Percentiles rank a stretch among this genome's conserved stretches.
phyloP scores from a whole-genome alignment of 2,888 invertebrate genomes.

The Agrypnus murinus region DNA sequence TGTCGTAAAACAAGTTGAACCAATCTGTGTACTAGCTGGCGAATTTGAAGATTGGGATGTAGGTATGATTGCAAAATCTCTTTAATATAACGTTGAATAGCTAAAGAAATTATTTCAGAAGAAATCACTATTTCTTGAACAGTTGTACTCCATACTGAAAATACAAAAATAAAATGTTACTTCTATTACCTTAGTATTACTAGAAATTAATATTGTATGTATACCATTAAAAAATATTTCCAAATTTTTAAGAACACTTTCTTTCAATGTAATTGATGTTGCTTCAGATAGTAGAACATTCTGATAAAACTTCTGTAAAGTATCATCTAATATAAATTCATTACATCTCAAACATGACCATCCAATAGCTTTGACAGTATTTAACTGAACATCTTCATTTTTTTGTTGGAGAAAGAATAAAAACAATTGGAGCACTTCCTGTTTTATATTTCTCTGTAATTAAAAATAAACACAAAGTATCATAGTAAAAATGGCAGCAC shows the following conservation, averaged over 20 bases:
- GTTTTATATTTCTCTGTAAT: constrained; percentile 81
- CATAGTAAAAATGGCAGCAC: constrained; percentile 26
- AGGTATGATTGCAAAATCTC: constrained; percentile 92
- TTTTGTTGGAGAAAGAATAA: constrained; percentile 90
- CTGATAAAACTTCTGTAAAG: constrained; percentile 90
- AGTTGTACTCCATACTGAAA: too few relatives aligned
- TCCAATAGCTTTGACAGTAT: constrained; percentile 90
- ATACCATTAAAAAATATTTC: constrained; percentile 80
- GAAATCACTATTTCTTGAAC: constrained; percentile 76
- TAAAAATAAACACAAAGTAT: too few relatives aligned
- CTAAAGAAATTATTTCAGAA: constrained; percentile 95
- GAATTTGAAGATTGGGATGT: constrained; percentile 83
- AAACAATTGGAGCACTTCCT: constrained; percentile 90
- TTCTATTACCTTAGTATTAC: too few relatives aligned
- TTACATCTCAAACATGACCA: constrained; percentile 96
- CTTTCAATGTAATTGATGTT: constrained; percentile 84
- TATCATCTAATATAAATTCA: constrained; percentile 92
- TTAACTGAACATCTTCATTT: constrained; percentile 87
- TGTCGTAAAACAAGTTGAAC: constrained; percentile 93
- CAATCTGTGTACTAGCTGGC: constrained; percentile 90
- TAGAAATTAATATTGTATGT: too few relatives aligned
- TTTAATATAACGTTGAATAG: constrained; percentile 94
- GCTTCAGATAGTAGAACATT: constrained; percentile 81
- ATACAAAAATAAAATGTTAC: too few relatives aligned
- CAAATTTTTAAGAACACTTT: constrained; percentile 92